phyloP scores from a whole-genome alignment of 2,113 vertebrate species.

The Illadopsis cleaveri region DNA sequence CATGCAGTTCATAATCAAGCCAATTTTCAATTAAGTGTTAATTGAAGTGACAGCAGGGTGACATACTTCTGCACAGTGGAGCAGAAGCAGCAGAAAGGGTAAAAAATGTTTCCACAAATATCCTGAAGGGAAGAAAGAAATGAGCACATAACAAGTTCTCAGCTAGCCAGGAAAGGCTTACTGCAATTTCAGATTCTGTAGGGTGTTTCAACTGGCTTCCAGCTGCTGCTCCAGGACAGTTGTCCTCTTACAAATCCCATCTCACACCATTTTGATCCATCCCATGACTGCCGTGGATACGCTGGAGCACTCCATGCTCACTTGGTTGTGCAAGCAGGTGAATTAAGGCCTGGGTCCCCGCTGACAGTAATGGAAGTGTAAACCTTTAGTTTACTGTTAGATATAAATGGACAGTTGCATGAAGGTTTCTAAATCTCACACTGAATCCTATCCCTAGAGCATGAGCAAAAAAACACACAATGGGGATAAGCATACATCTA shows the following conservation, averaged over 20 bases:
- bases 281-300: neutral
- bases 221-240: neutral
- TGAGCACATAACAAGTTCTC: neutral
- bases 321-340: neutral
- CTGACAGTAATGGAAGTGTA: rapidly evolving
- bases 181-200: neutral
- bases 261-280: neutral
- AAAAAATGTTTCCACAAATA: neutral
- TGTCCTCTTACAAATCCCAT: neutral
- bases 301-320: neutral
- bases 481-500: neutral
- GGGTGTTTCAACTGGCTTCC: neutral
- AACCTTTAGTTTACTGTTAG: neutral
- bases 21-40: slow-evolving; percentile 44
- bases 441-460: neutral
- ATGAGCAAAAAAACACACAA: neutral
- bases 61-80: neutral
- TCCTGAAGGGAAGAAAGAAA: neutral
- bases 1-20: slow-evolving; percentile 27
- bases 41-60: slow-evolving; percentile 7
- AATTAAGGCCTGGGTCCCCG: neutral
- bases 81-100: neutral
- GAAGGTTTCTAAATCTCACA: neutral
- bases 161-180: neutral
- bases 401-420: neutral